A percentile compares a stretch with the other conserved stretches of the same genome.
These are phyloP conservation scores for Apotomis capreana DNA, from an alignment of 2,888 invertebrate species.

Conservation along the genomic window DNA sequence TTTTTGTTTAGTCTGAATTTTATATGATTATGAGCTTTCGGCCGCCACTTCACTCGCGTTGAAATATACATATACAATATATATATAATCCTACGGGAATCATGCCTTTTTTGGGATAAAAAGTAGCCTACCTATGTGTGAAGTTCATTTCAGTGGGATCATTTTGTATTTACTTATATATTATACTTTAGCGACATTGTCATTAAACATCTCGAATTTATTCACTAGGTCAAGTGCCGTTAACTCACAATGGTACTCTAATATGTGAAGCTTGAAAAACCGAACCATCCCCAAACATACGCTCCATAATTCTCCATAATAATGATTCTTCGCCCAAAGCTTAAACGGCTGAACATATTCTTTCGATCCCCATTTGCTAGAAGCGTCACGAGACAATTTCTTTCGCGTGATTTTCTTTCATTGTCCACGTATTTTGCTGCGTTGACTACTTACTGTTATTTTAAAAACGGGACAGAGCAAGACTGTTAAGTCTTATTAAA, in stretches of 20 bases:
- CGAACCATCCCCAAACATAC: conserved; percentile 5
- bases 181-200: too few relatives aligned
- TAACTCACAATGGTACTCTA: conserved; percentile 9
- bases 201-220: too few relatives aligned
- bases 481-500: too few relatives aligned
- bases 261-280: neutral
- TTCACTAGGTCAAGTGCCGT: neutral
- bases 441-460: conserved; percentile 21
- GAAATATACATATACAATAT: too few relatives aligned
- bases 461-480: neutral
- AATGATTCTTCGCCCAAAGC: conserved; percentile 29
- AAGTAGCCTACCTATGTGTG: too few relatives aligned
- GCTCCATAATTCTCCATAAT: conserved; percentile 28
- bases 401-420: conserved; percentile 38
- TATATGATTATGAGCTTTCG: too few relatives aligned
- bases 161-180: too few relatives aligned
- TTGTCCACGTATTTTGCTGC: conserved; percentile 31
- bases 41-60: too few relatives aligned
- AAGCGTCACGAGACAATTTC: conserved; percentile 34
- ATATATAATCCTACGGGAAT: too few relatives aligned
- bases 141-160: too few relatives aligned
- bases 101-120: too few relatives aligned
- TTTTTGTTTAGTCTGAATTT: too few relatives aligned
- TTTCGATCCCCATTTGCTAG: conserved; percentile 15
- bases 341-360: conserved; percentile 8